A percentile compares a stretch with the other conserved stretches of the same genome.
phyloP scores from a whole-genome alignment of 1,140 invertebrate species.

The Campoletis sonorensis region DNA sequence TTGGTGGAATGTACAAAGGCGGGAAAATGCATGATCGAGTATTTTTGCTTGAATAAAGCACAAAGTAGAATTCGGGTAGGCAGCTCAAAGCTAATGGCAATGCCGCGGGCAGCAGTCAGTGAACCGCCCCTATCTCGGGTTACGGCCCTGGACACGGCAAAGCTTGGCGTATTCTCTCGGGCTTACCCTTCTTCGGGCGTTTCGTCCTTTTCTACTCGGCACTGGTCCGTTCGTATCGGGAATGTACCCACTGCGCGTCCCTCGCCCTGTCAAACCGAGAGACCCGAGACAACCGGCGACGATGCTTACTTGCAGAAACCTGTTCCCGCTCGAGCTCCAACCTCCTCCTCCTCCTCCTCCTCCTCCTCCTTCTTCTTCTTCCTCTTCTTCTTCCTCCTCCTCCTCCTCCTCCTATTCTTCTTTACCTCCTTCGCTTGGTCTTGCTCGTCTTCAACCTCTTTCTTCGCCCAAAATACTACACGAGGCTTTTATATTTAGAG shows the following conservation, averaged over 20 bases:
- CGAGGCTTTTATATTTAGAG: constrained; percentile 31
- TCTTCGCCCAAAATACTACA: constrained; percentile 27
- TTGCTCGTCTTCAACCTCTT: neutral
- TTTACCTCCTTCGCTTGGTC: neutral
- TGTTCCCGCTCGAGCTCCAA: constrained; percentile 61
- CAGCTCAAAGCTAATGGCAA: too few species aligned
- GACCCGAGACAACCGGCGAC: constrained; percentile 41
- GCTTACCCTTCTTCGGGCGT: neutral
- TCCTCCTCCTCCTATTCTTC: constrained; percentile 3
- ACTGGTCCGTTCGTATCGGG: constrained; percentile 12
- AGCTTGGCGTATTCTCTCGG: neutral
- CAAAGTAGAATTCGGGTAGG: neutral
- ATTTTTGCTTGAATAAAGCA: too few species aligned
- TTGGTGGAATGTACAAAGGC: too few species aligned
- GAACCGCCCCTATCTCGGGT: neutral
- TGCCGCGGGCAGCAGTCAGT: neutral
- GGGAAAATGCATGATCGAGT: too few species aligned
- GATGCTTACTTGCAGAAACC: constrained; percentile 67
- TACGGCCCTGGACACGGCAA: constrained; percentile 16
- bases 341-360: constrained; percentile 14
- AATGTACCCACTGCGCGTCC: constrained; percentile 15
- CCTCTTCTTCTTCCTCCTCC: constrained; percentile 26
- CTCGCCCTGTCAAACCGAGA: constrained; percentile 30
- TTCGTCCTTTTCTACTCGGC: constrained; percentile 17
- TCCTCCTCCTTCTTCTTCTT: neutral